phyloP scores from a whole-genome alignment of 2,888 invertebrate genomes.

The Ormyrus pomaceus region DNA sequence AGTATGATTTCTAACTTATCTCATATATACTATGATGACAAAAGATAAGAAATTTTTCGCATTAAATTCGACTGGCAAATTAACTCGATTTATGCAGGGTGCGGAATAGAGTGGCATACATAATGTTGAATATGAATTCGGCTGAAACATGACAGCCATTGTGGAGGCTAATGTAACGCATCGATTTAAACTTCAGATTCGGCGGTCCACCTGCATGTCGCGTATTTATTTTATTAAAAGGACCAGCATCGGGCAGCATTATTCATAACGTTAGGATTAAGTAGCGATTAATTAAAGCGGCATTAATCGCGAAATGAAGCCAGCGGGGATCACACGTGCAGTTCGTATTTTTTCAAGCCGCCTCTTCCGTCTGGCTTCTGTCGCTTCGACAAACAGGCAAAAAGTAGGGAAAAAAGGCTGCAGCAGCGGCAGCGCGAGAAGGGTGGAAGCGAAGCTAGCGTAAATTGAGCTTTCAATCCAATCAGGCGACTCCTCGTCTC shows the following conservation, averaged over 20 bases:
- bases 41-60: too few species aligned
- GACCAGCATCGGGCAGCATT: background rate
- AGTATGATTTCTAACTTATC: too few species aligned
- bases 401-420: background rate
- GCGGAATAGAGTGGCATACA: background rate
- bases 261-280: slow-evolving; percentile 1
- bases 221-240: background rate
- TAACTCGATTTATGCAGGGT: background rate
- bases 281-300: slow-evolving; percentile 1
- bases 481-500: slow-evolving; percentile 67
- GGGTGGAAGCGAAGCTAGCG: slow-evolving; percentile 63
- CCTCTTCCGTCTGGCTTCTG: background rate
- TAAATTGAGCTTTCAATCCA: slow-evolving; percentile 74
- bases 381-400: background rate
- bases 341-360: slow-evolving; percentile 9
- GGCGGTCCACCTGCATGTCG: background rate
- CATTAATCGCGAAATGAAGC: too few species aligned
- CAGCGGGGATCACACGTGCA: too few species aligned
- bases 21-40: too few species aligned
- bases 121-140: slow-evolving; percentile 1
- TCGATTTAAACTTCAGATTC: slow-evolving; percentile 34
- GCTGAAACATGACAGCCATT: background rate
- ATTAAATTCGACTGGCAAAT: too few species aligned
- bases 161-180: slow-evolving; percentile 5
- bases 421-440: slow-evolving; percentile 17